These are phyloP conservation scores for Channa maculata DNA, from an alignment of 2,113 vertebrate species.

Conservation along the genomic window DNA sequence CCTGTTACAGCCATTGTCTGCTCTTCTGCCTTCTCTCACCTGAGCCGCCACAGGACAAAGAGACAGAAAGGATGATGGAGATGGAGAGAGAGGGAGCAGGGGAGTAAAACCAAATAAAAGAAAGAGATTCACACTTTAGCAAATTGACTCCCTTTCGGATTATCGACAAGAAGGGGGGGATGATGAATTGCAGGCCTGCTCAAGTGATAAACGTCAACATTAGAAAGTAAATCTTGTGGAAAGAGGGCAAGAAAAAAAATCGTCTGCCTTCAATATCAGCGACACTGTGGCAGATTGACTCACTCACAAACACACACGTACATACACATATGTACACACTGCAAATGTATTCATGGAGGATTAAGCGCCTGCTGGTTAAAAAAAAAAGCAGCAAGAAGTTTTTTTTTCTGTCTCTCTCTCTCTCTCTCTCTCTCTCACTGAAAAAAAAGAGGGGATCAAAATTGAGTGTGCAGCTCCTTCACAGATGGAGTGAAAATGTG, in stretches of 20 bases:
- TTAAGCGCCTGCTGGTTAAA: constrained; percentile 72
- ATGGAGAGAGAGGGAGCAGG: not conserved
- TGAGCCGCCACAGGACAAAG: constrained; percentile 44
- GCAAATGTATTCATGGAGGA: constrained; percentile 77
- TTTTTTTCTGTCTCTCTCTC: constrained; percentile 18
- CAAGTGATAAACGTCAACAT: constrained; percentile 88
- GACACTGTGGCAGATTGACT: constrained; percentile 68
- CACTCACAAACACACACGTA: constrained; percentile 25
- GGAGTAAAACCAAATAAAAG: constrained; percentile 40
- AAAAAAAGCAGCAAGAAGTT: constrained; percentile 53
- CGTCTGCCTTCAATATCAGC: constrained; percentile 74
- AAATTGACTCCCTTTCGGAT: constrained; percentile 78
- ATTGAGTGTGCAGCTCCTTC: constrained; percentile 61
- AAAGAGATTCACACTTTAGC: constrained; percentile 74
- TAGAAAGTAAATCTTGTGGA: constrained; percentile 88
- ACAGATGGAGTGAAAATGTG: constrained; percentile 61
- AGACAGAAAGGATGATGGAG: constrained; percentile 20
- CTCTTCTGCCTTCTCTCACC: constrained; percentile 32
- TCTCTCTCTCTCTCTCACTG: constrained; percentile 22
- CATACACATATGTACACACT: constrained; percentile 30
- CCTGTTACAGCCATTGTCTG: constrained; percentile 22
- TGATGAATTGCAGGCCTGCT: constrained; percentile 81
- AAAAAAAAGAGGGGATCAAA: constrained; percentile 63
- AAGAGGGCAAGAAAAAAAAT: constrained; percentile 82
- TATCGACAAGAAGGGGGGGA: constrained; percentile 78